Conservation (phyloP, 2,888 invertebrate species). For the Eretmocerus hayati region DNA sequence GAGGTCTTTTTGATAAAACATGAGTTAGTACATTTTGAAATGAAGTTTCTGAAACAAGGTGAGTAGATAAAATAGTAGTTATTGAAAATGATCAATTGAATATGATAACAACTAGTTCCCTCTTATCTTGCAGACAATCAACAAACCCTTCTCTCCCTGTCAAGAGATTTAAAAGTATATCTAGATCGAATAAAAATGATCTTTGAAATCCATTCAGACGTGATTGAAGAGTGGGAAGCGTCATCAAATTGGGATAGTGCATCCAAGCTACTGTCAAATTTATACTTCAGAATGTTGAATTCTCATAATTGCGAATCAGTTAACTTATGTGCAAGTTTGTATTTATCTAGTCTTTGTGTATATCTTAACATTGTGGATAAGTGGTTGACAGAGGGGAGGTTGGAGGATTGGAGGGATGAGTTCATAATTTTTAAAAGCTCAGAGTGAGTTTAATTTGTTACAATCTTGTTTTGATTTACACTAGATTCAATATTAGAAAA, state of each 20-base stretch:
- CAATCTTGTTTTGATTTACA: background rate
- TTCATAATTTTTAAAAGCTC: conserved; percentile 48
- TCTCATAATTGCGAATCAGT: conserved; percentile 34
- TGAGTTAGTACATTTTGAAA: conserved; percentile 43
- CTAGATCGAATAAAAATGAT: conserved; percentile 43
- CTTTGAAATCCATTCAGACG: conserved; percentile 42
- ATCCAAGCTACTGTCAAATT: conserved; percentile 45
- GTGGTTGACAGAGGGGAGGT: conserved; percentile 54
- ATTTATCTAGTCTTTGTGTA: conserved; percentile 50
- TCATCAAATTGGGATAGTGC: conserved; percentile 44
- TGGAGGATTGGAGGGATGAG: conserved; percentile 54
- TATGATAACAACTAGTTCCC: too few species aligned
- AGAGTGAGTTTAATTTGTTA: conserved; percentile 14
- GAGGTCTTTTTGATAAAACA: conserved; percentile 43
- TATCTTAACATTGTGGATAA: conserved; percentile 55
- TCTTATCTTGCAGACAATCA: conserved; percentile 35
- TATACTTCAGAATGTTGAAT: conserved; percentile 44
- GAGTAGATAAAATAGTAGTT: too few species aligned
- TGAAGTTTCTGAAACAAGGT: conserved; percentile 43
- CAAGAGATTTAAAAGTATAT: conserved; percentile 36
- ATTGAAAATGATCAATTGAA: too few species aligned
- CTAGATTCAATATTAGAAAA: background rate
- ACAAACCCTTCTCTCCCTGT: conserved; percentile 45
- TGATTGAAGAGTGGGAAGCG: conserved; percentile 39
- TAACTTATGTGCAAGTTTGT: conserved; percentile 46